phyloP scores from a whole-genome alignment of 2,797 vertebrate genomes.

The Notolabrus celidotus region DNA sequence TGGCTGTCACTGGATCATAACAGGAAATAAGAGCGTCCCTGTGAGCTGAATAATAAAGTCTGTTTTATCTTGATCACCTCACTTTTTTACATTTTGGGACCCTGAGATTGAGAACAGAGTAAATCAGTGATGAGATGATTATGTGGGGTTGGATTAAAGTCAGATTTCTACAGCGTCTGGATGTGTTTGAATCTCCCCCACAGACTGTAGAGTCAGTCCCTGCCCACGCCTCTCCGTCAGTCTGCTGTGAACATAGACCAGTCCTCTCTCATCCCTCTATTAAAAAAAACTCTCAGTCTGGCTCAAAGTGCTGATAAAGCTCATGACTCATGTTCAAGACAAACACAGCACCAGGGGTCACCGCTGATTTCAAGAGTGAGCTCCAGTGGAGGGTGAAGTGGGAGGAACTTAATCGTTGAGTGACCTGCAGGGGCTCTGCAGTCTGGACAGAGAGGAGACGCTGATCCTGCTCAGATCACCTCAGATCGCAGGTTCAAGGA shows the following conservation, averaged over 20 bases:
- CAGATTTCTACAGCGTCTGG: too few relatives aligned
- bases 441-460: too few relatives aligned
- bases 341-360: slow-evolving; percentile 37
- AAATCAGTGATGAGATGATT: too few relatives aligned
- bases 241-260: slow-evolving; percentile 45
- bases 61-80: too few relatives aligned
- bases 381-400: background rate
- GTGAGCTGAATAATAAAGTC: too few relatives aligned
- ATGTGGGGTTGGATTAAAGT: too few relatives aligned
- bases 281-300: slow-evolving; percentile 41
- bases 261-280: slow-evolving; percentile 8
- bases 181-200: slow-evolving; percentile 7
- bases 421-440: too few relatives aligned
- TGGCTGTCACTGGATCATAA: too few relatives aligned
- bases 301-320: slow-evolving; percentile 57
- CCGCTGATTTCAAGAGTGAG: slow-evolving; percentile 3
- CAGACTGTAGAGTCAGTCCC: slow-evolving; percentile 24
- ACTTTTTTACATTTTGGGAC: too few relatives aligned
- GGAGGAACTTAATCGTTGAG: slow-evolving; percentile 30
- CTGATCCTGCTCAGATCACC: background rate
- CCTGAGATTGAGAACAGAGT: too few relatives aligned
- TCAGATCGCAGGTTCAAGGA: too few relatives aligned
- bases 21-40: too few relatives aligned
- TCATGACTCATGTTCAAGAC: slow-evolving; percentile 60
- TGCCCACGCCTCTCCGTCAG: slow-evolving; percentile 46